These are phyloP conservation scores for Formicarius rufipectus DNA, from an alignment of 2,113 vertebrate species.

Conservation along the genomic window DNA sequence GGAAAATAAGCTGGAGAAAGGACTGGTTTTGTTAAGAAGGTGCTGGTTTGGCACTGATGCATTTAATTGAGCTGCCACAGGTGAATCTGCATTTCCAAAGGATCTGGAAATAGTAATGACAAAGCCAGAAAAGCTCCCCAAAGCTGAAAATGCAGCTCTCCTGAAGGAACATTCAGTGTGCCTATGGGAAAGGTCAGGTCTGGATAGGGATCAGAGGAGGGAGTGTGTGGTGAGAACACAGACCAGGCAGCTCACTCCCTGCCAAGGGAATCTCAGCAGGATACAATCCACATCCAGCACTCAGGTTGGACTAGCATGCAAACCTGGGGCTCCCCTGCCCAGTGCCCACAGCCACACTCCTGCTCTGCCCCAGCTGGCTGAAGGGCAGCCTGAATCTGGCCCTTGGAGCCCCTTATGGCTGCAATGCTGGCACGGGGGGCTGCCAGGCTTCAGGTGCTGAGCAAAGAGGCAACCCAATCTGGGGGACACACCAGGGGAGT, in stretches of 20 bases:
- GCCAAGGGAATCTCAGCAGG: background rate
- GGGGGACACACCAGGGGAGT: background rate
- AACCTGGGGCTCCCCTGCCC: background rate
- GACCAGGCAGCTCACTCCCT: background rate
- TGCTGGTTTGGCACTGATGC: conserved; percentile 50
- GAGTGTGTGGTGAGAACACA: accelerated
- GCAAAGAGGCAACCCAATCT: background rate
- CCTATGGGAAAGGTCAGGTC: background rate
- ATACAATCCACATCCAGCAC: background rate
- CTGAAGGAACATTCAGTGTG: background rate
- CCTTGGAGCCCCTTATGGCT: background rate
- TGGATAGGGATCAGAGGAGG: background rate
- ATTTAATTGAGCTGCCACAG: conserved; percentile 20
- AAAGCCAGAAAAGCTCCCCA: conserved; percentile 1
- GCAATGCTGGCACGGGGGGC: accelerated
- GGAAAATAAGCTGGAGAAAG: conserved; percentile 7
- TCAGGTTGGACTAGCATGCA: background rate
- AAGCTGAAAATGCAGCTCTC: background rate
- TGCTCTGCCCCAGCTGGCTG: background rate
- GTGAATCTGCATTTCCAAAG: background rate
- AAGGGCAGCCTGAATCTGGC: background rate
- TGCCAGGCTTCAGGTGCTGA: background rate
- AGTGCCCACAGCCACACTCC: background rate
- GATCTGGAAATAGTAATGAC: background rate
- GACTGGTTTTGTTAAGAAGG: conserved; percentile 25